phyloP scores from a whole-genome alignment of 1,140 invertebrate species.

The Calliphora vicina region DNA sequence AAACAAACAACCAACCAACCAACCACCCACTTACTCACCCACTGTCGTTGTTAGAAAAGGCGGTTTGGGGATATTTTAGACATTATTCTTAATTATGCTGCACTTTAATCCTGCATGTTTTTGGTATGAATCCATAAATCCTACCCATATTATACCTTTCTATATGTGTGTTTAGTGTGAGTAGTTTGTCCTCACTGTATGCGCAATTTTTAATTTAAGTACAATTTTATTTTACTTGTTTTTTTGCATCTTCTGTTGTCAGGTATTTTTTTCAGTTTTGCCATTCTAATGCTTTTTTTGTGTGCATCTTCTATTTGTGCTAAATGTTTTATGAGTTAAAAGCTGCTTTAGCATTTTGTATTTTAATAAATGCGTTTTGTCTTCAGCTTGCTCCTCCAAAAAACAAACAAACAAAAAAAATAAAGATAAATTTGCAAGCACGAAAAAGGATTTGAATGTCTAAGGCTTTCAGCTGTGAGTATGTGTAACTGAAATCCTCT shows the following conservation, averaged over 20 bases:
- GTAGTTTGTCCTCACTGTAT: background rate
- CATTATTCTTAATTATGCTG: constrained; percentile 6
- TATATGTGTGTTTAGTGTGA: too few relatives aligned
- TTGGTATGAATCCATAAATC: background rate
- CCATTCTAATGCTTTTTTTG: background rate
- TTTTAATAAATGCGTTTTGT: constrained; percentile 1
- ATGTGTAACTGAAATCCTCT: background rate
- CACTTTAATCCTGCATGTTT: background rate
- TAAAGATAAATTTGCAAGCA: too few relatives aligned
- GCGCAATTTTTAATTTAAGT: background rate
- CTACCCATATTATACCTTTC: background rate
- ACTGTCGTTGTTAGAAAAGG: background rate
- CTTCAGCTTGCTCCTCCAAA: background rate
- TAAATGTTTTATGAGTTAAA: constrained; percentile 39
- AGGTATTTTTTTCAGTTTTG: background rate
- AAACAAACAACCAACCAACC: background rate
- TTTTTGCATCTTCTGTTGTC: background rate
- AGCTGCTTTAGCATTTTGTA: constrained; percentile 37
- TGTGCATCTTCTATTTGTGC: background rate
- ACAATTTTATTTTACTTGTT: background rate
- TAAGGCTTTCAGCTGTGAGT: background rate
- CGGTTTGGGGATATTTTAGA: background rate
- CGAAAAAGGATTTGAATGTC: background rate
- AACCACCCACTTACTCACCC: background rate
- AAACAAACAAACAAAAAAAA: background rate